Conservation (phyloP, 2,797 vertebrate genomes). For the Acanthornis magna region DNA sequence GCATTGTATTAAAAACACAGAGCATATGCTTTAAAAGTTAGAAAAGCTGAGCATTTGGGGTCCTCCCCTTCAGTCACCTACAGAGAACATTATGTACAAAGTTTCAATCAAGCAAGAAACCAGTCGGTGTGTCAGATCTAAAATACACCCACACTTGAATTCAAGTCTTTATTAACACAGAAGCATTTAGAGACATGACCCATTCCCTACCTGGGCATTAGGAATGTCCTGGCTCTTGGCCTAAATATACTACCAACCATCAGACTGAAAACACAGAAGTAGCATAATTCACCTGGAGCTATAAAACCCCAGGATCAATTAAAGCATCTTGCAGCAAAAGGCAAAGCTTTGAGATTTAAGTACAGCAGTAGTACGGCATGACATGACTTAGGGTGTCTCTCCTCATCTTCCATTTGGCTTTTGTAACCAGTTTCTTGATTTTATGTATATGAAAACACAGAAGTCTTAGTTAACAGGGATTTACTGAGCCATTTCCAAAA, state of each 20-base stretch:
- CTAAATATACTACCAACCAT: conserved; percentile 1
- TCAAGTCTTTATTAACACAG: neutral
- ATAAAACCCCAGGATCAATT: neutral
- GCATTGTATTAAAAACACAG: neutral
- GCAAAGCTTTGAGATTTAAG: neutral
- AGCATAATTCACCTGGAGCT: neutral
- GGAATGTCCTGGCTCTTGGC: conserved; percentile 1
- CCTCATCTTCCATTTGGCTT: neutral
- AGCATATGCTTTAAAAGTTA: neutral
- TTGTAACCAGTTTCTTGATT: neutral
- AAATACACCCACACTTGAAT: neutral
- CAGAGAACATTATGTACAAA: neutral
- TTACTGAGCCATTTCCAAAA: neutral
- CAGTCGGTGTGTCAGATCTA: neutral
- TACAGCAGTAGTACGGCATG: neutral
- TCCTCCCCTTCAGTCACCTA: neutral
- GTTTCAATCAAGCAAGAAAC: neutral
- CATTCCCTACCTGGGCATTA: conserved; percentile 46
- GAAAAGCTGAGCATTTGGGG: neutral
- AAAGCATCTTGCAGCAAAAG: neutral
- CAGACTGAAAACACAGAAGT: neutral
- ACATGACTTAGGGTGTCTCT: neutral
- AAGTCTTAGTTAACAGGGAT: neutral
- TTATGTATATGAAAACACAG: neutral
- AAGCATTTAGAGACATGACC: neutral